phyloP scores from a whole-genome alignment of 2,113 vertebrate genomes.

The Catharus fuscescens region DNA sequence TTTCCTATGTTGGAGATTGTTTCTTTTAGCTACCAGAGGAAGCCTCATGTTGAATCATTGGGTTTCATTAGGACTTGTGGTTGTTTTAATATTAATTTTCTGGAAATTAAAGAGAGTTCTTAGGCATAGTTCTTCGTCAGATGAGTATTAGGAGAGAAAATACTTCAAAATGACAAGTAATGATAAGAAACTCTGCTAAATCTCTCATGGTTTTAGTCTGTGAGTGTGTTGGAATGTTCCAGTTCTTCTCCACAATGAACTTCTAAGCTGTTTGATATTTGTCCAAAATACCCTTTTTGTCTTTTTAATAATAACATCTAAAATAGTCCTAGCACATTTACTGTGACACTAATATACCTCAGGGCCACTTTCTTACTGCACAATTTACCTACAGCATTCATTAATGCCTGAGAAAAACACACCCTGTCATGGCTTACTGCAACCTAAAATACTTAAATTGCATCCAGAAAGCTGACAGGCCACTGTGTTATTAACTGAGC shows the following conservation, averaged over 20 bases:
- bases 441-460: conserved; percentile 60
- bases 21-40: background rate
- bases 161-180: background rate
- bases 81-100: background rate
- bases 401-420: conserved; percentile 61
- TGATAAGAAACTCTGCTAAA: background rate
- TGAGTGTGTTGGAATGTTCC: background rate
- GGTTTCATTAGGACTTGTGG: background rate
- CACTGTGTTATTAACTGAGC: conserved; percentile 58
- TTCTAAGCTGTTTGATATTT: background rate
- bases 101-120: background rate
- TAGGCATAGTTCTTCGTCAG: background rate
- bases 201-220: background rate
- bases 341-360: conserved; percentile 32
- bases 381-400: conserved; percentile 24
- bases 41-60: background rate
- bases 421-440: conserved; percentile 57
- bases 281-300: background rate
- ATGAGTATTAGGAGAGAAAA: background rate
- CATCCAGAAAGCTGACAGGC: conserved; percentile 45
- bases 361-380: conserved; percentile 5
- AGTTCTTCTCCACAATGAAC: background rate
- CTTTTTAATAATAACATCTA: background rate
- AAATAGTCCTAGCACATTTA: background rate
- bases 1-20: background rate